These are phyloP conservation scores for Aptenodytes patagonicus DNA, from an alignment of 2,113 vertebrate genomes.

Conservation along the genomic window DNA sequence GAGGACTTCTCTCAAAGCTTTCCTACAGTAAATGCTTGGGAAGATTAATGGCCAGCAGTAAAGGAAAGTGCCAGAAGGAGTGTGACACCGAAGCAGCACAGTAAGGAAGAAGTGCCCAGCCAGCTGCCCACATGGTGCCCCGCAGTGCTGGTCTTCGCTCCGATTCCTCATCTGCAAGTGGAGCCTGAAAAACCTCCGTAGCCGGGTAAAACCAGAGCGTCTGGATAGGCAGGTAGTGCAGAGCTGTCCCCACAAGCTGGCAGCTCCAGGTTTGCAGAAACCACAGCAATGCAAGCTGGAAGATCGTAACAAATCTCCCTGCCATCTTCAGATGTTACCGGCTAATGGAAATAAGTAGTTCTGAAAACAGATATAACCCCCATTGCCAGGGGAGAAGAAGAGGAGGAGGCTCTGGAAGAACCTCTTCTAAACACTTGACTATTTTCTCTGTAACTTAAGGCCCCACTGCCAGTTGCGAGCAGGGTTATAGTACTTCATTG, in stretches of 20 bases:
- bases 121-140: fast-evolving
- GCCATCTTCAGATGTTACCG: neutral
- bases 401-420: neutral
- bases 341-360: neutral
- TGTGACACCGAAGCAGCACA: fast-evolving
- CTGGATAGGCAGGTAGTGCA: neutral
- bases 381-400: neutral
- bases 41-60: neutral
- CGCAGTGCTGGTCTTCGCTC: neutral
- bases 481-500: neutral
- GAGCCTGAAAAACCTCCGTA: neutral
- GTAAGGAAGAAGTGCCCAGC: neutral
- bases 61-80: neutral
- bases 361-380: neutral
- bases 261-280: neutral
- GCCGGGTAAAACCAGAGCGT: neutral
- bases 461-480: fast-evolving
- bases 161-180: neutral
- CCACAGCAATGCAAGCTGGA: neutral
- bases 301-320: neutral
- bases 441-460: neutral
- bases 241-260: neutral
- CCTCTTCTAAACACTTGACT: neutral
- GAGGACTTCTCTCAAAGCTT: neutral
- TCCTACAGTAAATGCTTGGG: neutral